Conservation (phyloP, 1,140 invertebrate species). For the honey bee (Apis mellifera) region Amel_HAv3.1 CM009946.2:1211001-1211500, state of each 20-base stretch:
- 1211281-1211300: neutral
- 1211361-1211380: slow-evolving; percentile 1
- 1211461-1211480: no score
- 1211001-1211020: no score
- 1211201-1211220: neutral
- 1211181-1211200: neutral
- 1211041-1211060: neutral
- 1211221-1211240: slow-evolving; percentile 61
- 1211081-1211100: no score
- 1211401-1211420: neutral
- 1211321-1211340: slow-evolving; percentile 20
- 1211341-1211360: slow-evolving; percentile 39
- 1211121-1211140: no score
- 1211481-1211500: no score
- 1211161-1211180: neutral
- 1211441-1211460: neutral
- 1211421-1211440: neutral
- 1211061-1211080: neutral
- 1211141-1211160: no score
- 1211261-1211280: neutral
- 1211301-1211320: slow-evolving; percentile 48
- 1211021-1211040: no score
- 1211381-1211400: neutral
- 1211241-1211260: slow-evolving; percentile 55
- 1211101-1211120: no score